Conservation (phyloP, 2,888 invertebrate species). For the Phyllotreta cruciferae region DNA sequence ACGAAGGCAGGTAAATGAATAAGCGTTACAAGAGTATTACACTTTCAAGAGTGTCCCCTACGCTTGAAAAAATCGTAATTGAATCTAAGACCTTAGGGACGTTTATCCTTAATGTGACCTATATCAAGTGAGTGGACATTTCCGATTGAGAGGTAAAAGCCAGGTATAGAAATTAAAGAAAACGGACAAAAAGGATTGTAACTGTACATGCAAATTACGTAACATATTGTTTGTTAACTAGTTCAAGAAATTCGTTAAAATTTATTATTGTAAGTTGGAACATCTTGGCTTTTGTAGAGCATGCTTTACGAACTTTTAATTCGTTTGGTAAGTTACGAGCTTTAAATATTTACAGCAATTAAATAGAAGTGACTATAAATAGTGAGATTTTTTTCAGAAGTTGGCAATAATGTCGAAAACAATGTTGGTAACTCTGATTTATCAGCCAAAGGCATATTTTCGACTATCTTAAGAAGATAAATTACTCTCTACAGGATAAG, state of each 20-base stretch:
- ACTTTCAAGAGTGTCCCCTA: conserved; percentile 24
- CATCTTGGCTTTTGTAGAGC: conserved; percentile 26
- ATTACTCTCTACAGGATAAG: no score
- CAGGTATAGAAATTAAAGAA: conserved; percentile 41
- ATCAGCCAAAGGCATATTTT: no score
- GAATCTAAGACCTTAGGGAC: conserved; percentile 43
- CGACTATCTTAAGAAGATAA: no score
- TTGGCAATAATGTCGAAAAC: conserved; percentile 5
- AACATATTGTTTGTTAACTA: conserved; percentile 46
- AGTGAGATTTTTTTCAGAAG: conserved; percentile 17
- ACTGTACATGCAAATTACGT: conserved; percentile 52
- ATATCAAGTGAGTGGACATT: conserved; percentile 56
- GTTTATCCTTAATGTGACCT: conserved; percentile 54
- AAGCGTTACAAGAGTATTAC: conserved; percentile 24
- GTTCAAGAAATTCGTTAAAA: conserved; percentile 45
- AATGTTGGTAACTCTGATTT: no score
- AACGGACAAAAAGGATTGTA: conserved; percentile 43
- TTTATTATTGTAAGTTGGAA: conserved; percentile 39
- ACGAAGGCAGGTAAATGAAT: conserved; percentile 18
- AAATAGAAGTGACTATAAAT: conserved; percentile 8
- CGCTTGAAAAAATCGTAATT: conserved; percentile 47
- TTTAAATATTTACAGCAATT: conserved; percentile 20
- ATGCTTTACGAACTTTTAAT: conserved; percentile 32
- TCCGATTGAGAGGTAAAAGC: conserved; percentile 52
- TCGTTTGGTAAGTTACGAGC: conserved; percentile 27